phyloP scores from a whole-genome alignment of 2,113 vertebrate species.

The Dendropsophus ebraccatus region DNA sequence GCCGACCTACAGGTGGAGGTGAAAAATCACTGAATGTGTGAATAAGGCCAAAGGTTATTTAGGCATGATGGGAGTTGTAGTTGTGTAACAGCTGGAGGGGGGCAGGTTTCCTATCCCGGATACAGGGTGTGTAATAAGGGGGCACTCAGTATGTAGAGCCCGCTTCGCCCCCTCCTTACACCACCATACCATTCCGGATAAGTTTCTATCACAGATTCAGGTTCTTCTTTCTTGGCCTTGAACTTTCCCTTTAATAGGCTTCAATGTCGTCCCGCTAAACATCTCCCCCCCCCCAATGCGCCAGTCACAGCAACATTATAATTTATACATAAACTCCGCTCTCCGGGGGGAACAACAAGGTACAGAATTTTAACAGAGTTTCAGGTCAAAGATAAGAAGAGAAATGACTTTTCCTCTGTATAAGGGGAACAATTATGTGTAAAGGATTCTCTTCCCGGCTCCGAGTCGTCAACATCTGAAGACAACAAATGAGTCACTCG shows the following conservation, averaged over 20 bases:
- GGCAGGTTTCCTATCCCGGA: too few species aligned
- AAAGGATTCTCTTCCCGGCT: slow-evolving; percentile 24
- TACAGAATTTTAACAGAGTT: slow-evolving; percentile 28
- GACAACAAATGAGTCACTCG: slow-evolving; percentile 43
- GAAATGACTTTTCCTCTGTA: slow-evolving; percentile 25
- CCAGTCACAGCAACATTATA: slow-evolving; percentile 15
- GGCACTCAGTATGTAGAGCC: too few species aligned
- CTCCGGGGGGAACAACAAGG: slow-evolving; percentile 24
- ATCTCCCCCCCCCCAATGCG: background rate
- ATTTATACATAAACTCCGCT: slow-evolving; percentile 39
- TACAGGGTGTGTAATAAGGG: too few species aligned
- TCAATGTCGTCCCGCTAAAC: background rate
- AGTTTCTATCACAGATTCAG: background rate
- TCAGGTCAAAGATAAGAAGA: slow-evolving; percentile 53
- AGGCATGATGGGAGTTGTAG: too few species aligned
- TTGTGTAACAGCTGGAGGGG: too few species aligned
- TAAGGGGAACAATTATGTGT: slow-evolving; percentile 42
- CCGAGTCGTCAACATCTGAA: slow-evolving; percentile 38
- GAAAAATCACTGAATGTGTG: too few species aligned
- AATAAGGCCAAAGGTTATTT: too few species aligned
- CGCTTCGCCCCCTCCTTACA: background rate
- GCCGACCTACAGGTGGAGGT: too few species aligned
- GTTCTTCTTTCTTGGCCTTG: background rate
- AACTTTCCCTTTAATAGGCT: background rate
- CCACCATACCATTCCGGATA: background rate